Conservation (phyloP, 1,140 invertebrate species). For the Copidosoma floridanum region DNA sequence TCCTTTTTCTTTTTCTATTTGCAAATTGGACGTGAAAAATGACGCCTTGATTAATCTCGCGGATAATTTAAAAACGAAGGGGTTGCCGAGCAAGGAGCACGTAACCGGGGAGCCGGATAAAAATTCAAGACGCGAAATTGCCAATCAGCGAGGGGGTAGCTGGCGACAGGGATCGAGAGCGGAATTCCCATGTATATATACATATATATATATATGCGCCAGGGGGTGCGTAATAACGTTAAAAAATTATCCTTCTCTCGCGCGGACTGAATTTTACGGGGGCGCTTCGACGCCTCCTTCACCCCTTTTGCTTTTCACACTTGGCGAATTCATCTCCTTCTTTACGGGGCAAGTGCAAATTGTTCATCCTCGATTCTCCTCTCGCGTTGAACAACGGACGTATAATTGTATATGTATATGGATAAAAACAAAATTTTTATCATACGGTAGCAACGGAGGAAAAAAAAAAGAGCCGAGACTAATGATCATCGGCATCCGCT, state of each 20-base stretch:
- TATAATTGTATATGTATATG: no score
- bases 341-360: conserved; percentile 19
- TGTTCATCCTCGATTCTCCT: not conserved
- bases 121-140: conserved; percentile 59
- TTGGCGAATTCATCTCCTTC: conserved; percentile 22
- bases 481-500: conserved; percentile 23
- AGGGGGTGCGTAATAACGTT: conserved; percentile 56
- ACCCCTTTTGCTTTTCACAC: not conserved
- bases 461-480: conserved; percentile 15
- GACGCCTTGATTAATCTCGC: conserved; percentile 59
- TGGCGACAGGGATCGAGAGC: conserved; percentile 1
- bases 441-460: not conserved
- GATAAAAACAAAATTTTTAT: no score
- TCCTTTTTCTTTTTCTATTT: conserved; percentile 49
- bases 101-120: conserved; percentile 45
- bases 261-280: conserved; percentile 50
- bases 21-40: conserved; percentile 60
- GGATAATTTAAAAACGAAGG: conserved; percentile 60
- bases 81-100: conserved; percentile 40
- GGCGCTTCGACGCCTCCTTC: conserved; percentile 40
- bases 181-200: no score
- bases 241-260: conserved; percentile 52
- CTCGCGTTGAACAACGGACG: no score
- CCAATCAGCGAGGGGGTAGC: conserved; percentile 45
- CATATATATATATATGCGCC: no score